Percentiles rank a stretch among this genome's conserved stretches.
phyloP scores from a whole-genome alignment of 1,140 invertebrate species.

The Lordiphosa mommai region DNA sequence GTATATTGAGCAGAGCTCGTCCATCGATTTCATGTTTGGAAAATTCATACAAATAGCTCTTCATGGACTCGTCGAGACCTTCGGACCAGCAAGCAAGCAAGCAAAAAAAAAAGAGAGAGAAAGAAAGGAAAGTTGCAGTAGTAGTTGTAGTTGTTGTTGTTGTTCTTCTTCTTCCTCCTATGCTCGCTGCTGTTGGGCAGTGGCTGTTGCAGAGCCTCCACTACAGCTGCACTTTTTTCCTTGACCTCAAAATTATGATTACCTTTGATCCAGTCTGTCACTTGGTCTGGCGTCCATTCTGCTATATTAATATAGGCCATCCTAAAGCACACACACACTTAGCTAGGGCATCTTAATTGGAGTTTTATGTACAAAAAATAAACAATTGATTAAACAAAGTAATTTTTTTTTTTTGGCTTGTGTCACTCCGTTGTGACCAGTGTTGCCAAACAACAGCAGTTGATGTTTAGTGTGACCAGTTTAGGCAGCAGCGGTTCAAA shows the following conservation, averaged over 20 bases:
- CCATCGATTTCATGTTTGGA: slow-evolving; percentile 90
- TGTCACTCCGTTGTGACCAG: too few relatives aligned
- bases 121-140: slow-evolving; percentile 28
- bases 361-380: slow-evolving; percentile 1
- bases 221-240: slow-evolving; percentile 63
- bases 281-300: slow-evolving; percentile 96
- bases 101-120: slow-evolving; percentile 13
- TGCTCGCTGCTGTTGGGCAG: slow-evolving; percentile 21
- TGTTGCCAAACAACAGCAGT: too few relatives aligned
- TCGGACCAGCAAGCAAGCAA: background rate
- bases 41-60: slow-evolving; percentile 90
- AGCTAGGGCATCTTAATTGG: background rate
- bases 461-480: too few relatives aligned
- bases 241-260: slow-evolving; percentile 60
- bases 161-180: slow-evolving; percentile 21
- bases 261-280: slow-evolving; percentile 96
- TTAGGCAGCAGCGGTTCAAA: too few relatives aligned
- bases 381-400: slow-evolving; percentile 5
- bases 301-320: slow-evolving; percentile 94
- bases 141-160: slow-evolving; percentile 20
- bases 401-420: too few relatives aligned
- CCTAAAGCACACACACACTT: slow-evolving; percentile 26
- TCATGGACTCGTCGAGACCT: slow-evolving; percentile 91
- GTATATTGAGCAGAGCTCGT: slow-evolving; percentile 89
- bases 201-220: slow-evolving; percentile 32